Conservation (phyloP, 2,888 invertebrate genomes). For the Caenorhabditis japonica region DNA sequence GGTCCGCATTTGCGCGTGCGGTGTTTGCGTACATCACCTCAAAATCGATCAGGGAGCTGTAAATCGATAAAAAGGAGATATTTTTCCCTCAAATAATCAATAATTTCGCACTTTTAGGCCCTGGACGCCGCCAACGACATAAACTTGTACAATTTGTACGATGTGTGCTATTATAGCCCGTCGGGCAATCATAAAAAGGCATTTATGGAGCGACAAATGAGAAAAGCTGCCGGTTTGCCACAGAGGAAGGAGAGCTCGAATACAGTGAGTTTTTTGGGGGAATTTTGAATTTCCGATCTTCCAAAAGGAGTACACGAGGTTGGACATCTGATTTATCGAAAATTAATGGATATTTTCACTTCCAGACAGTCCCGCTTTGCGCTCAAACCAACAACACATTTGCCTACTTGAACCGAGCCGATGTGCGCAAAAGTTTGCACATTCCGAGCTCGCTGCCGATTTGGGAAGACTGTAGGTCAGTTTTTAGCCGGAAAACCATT, state of each 20-base stretch:
- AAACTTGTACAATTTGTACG: constrained; percentile 66
- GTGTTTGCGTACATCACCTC: too few species aligned
- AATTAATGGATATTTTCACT: too few species aligned
- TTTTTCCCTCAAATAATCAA: too few species aligned
- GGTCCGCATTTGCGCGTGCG: too few species aligned
- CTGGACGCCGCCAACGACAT: constrained; percentile 59
- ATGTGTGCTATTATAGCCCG: constrained; percentile 58
- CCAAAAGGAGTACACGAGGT: too few species aligned
- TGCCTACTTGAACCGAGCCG: constrained; percentile 58
- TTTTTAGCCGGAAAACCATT: background rate
- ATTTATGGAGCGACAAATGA: constrained; percentile 36
- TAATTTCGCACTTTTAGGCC: too few species aligned
- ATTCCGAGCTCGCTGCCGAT: constrained; percentile 57
- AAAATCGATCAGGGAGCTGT: too few species aligned
- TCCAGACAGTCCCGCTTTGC: constrained; percentile 58
- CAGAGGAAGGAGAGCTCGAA: constrained; percentile 25
- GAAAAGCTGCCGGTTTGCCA: constrained; percentile 42
- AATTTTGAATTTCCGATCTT: too few species aligned
- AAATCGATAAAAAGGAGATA: too few species aligned
- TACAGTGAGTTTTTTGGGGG: too few species aligned
- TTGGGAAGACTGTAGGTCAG: constrained; percentile 65
- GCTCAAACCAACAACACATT: constrained; percentile 62
- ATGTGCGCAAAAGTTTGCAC: constrained; percentile 64
- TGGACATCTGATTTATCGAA: too few species aligned
- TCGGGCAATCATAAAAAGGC: constrained; percentile 31